Percentiles rank a stretch among this genome's conserved stretches.
Evolutionary conservation across 2,888 invertebrate species (phyloP).

Genomic region (Patella caerulea): DNA sequence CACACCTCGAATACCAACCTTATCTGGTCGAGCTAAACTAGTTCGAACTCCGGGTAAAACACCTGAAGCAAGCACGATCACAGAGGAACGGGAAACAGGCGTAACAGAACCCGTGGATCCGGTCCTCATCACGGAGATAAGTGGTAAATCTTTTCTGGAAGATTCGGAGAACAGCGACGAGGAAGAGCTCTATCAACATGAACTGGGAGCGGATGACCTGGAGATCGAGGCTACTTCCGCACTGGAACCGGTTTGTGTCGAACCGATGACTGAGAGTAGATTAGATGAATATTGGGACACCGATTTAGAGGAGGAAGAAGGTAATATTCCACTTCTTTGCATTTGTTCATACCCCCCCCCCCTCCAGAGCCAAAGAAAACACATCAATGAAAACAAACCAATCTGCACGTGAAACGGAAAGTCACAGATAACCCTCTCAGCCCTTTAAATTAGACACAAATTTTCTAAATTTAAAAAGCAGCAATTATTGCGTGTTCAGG

Average conservation of each 20-base stretch:
- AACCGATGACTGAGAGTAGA: slow-evolving; percentile 17
- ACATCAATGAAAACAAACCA: too few relatives aligned
- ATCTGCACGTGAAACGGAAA: too few relatives aligned
- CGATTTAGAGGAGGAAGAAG: slow-evolving; percentile 29
- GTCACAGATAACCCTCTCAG: too few relatives aligned
- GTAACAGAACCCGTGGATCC: background rate
- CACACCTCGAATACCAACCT: background rate
- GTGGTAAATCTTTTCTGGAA: background rate
- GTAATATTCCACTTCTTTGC: too few relatives aligned
- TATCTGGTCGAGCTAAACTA: background rate
- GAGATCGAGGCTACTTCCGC: too few relatives aligned
- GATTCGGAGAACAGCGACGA: background rate
- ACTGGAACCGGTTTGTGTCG: background rate
- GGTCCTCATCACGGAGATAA: background rate
- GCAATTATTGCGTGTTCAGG: too few relatives aligned
- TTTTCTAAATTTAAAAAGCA: too few relatives aligned
- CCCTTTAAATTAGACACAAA: too few relatives aligned
- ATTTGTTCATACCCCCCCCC: too few relatives aligned
- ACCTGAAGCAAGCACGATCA: background rate
- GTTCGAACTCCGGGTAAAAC: background rate
- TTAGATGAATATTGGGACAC: slow-evolving; percentile 37
- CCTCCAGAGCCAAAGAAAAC: too few relatives aligned
- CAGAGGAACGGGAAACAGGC: background rate
- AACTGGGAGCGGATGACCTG: background rate
- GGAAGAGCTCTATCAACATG: background rate